A percentile compares a stretch with the other conserved stretches of the same genome.
Conservation (phyloP, 2,113 vertebrate genomes). For the Haemorhous mexicanus region DNA sequence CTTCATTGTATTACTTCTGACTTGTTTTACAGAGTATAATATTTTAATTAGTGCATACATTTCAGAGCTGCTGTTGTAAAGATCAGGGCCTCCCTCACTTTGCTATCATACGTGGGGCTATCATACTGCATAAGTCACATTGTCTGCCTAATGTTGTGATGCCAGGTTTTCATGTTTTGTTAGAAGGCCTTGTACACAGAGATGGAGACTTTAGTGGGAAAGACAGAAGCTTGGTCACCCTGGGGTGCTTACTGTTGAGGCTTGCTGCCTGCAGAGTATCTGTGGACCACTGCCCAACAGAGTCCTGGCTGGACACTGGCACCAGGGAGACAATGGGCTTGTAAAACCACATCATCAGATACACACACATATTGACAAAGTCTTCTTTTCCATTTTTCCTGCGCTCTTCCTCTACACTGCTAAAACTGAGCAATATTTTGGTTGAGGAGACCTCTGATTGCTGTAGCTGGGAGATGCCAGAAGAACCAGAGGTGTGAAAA, state of each 20-base stretch:
- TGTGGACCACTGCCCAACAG: neutral
- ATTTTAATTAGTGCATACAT: neutral
- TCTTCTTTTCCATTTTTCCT: neutral
- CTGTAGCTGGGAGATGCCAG: neutral
- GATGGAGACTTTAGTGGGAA: neutral
- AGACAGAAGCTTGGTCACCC: fast-evolving
- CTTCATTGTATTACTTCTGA: neutral
- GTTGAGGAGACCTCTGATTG: neutral
- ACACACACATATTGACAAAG: neutral
- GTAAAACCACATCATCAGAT: neutral
- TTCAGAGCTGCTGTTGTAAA: neutral
- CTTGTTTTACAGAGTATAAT: neutral
- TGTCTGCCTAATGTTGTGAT: fast-evolving
- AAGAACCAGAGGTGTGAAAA: neutral
- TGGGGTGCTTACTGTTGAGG: neutral
- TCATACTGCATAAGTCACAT: neutral
- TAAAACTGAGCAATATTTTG: neutral
- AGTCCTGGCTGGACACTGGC: neutral
- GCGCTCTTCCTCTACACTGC: neutral
- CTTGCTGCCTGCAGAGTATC: fast-evolving
- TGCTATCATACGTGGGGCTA: fast-evolving
- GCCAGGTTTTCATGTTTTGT: neutral
- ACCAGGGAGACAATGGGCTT: neutral
- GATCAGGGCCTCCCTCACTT: neutral
- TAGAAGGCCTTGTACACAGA: neutral